Percentiles rank a stretch among this genome's conserved stretches.
Conservation (phyloP, 92 coral and sea anemone species). For the Epizoanthus fatuus region DNA sequence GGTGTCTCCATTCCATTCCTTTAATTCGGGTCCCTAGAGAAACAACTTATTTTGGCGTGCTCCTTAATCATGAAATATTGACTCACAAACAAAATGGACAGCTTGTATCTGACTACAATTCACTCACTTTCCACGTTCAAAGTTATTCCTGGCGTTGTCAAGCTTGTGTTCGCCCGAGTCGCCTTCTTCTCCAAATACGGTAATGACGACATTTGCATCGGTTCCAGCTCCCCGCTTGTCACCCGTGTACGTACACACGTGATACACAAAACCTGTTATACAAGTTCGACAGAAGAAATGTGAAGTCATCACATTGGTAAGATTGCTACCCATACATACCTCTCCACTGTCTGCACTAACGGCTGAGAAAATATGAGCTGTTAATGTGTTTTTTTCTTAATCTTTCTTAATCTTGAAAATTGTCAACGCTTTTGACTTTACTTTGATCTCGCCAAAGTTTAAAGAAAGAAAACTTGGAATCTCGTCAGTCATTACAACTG, state of each 20-base stretch:
- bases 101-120: neutral
- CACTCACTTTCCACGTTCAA: slow-evolving; percentile 97
- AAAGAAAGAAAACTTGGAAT: too few relatives aligned
- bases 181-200: slow-evolving; percentile 96
- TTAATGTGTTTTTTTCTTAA: too few relatives aligned
- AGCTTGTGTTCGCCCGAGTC: slow-evolving; percentile 95
- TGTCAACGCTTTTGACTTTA: too few relatives aligned
- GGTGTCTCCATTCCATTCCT: too few relatives aligned
- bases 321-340: neutral
- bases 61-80: neutral
- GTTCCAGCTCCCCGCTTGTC: slow-evolving; percentile 98
- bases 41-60: too few relatives aligned
- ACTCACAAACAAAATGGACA: neutral
- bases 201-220: slow-evolving; percentile 94
- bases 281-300: neutral
- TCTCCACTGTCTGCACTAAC: too few relatives aligned
- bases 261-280: slow-evolving; percentile 80
- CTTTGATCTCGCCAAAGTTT: too few relatives aligned
- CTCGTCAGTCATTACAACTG: too few relatives aligned
- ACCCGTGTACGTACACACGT: slow-evolving; percentile 95
- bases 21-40: too few relatives aligned
- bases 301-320: neutral
- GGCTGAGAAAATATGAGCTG: too few relatives aligned
- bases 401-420: too few relatives aligned
- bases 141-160: slow-evolving; percentile 96